A percentile compares a stretch with the other conserved stretches of the same genome.
These are phyloP conservation scores for Eublepharis macularius DNA, from an alignment of 2,113 vertebrate species.

Conservation along the genomic window DNA sequence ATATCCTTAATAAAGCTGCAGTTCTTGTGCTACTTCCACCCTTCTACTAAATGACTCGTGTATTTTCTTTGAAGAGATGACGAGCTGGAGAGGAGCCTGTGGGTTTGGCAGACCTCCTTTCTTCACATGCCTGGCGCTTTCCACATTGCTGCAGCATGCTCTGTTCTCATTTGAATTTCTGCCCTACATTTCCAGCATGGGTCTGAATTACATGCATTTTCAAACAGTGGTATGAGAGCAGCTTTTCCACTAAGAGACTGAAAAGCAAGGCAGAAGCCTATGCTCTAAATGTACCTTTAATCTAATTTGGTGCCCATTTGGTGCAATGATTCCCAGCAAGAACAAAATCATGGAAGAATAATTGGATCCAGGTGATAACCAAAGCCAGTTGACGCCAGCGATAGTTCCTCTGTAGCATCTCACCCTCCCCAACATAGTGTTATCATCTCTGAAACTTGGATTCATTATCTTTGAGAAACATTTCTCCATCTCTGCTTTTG, in stretches of 20 bases:
- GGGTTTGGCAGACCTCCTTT: conserved; percentile 57
- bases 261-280: fast-evolving
- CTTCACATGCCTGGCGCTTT: conserved; percentile 65
- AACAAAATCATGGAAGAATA: background rate
- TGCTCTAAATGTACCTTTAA: background rate
- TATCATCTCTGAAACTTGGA: background rate
- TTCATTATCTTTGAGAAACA: background rate
- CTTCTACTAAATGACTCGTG: conserved; percentile 37
- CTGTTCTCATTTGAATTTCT: background rate
- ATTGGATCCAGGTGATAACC: background rate
- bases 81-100: conserved; percentile 57
- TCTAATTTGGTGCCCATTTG: fast-evolving
- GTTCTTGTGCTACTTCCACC: conserved; percentile 29
- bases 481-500: background rate
- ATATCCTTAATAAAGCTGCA: conserved; percentile 37
- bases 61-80: conserved; percentile 57
- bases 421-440: fast-evolving
- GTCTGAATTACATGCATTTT: background rate
- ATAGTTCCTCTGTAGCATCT: background rate
- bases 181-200: background rate
- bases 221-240: fast-evolving
- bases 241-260: background rate
- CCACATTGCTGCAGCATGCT: conserved; percentile 29
- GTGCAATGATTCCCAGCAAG: background rate
- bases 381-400: fast-evolving